phyloP scores from a whole-genome alignment of 1,140 invertebrate genomes.

The Heliconius nattereri region DNA sequence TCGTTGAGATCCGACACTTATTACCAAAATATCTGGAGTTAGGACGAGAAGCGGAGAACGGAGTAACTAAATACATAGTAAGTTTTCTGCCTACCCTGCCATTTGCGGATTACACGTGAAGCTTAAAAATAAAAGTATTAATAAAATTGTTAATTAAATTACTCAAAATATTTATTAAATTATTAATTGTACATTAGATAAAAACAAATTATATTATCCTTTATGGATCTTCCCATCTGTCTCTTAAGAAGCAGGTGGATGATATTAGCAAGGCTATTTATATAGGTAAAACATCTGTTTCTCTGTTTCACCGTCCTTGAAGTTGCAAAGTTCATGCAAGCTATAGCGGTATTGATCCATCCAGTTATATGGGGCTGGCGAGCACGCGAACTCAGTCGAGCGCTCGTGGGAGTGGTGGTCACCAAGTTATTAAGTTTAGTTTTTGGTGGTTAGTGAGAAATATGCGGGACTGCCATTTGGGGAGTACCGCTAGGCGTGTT shows the following conservation, averaged over 20 bases:
- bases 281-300: conserved; percentile 23
- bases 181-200: neutral
- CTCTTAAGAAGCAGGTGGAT: neutral
- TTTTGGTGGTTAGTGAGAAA: conserved; percentile 8
- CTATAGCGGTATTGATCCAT: conserved; percentile 51
- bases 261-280: neutral
- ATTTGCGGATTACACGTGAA: too few species aligned
- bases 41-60: too few species aligned
- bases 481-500: neutral
- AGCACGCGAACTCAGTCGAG: conserved; percentile 49
- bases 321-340: conserved; percentile 44
- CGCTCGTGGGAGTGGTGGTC: conserved; percentile 45
- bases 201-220: neutral
- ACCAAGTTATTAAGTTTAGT: conserved; percentile 12
- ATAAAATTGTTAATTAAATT: neutral
- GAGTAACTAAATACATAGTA: too few species aligned
- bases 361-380: conserved; percentile 47
- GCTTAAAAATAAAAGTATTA: too few species aligned
- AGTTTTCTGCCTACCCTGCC: too few species aligned
- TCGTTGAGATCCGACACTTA: too few species aligned
- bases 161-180: neutral
- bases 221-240: neutral
- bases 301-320: conserved; percentile 37
- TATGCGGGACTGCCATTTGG: neutral
- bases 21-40: too few species aligned